Conservation (phyloP, 2,797 vertebrate genomes). For the Austrolebias charrua region DNA sequence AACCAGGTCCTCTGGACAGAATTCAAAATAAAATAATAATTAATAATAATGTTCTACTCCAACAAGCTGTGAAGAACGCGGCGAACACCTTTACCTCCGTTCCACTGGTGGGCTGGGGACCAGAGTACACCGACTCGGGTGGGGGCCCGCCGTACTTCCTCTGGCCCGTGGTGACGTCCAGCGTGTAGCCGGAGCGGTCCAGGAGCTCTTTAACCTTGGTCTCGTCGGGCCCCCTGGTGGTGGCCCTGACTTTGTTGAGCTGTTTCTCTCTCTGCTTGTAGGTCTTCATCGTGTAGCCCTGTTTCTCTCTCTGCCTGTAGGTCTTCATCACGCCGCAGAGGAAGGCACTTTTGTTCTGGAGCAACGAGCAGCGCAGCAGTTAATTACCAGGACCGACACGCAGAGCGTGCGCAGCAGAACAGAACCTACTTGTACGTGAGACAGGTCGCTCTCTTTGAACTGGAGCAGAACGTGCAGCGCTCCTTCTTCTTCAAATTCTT, state of each 20-base stretch:
- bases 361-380: conserved; percentile 6
- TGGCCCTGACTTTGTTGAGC: conserved; percentile 98
- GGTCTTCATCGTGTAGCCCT: no score
- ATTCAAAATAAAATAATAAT: no score
- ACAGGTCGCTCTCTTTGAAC: conserved; percentile 98
- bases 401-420: no score
- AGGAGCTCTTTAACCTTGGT: conserved; percentile 96
- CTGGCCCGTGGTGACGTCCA: conserved; percentile 99
- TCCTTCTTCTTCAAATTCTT: conserved; percentile 98
- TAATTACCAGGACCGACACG: background rate
- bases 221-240: conserved; percentile 99
- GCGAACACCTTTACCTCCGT: conserved; percentile 85
- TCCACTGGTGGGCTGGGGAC: conserved; percentile 92
- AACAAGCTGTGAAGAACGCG: background rate
- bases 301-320: conserved; percentile 99
- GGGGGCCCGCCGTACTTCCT: conserved; percentile 98
- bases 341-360: conserved; percentile 99
- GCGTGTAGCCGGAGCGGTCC: conserved; percentile 95
- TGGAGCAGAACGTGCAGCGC: conserved; percentile 94
- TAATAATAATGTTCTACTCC: no score
- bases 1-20: no score
- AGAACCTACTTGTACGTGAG: conserved; percentile 93
- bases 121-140: conserved; percentile 92
- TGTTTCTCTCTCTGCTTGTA: conserved; percentile 99
- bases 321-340: conserved; percentile 99